A percentile compares a stretch with the other conserved stretches of the same genome.
Conservation (phyloP, 1,140 invertebrate species). For the Leptoteleia sp. region DNA sequence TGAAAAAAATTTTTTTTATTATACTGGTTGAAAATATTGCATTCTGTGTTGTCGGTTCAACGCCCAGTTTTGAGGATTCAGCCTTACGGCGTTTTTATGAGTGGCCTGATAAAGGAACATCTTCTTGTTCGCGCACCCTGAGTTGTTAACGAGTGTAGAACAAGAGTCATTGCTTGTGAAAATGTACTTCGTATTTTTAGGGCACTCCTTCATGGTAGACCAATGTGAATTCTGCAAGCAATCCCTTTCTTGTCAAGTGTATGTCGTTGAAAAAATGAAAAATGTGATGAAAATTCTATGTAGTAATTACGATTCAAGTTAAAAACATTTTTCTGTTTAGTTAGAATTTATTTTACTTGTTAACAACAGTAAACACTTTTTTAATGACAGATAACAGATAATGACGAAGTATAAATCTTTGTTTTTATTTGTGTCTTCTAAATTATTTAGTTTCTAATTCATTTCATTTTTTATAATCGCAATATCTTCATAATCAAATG, state of each 20-base stretch:
- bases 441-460: no score
- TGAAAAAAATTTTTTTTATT: no score
- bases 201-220: constrained; percentile 40
- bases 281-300: no score
- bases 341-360: no score
- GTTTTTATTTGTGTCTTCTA: no score
- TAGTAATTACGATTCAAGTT: no score
- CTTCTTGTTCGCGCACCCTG: constrained; percentile 40
- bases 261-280: constrained; percentile 13
- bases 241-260: constrained; percentile 40
- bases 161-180: constrained; percentile 53
- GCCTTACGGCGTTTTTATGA: constrained; percentile 32
- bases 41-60: constrained; percentile 30
- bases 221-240: neutral
- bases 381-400: no score
- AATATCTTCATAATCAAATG: no score
- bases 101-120: constrained; percentile 58
- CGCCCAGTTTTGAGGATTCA: constrained; percentile 28
- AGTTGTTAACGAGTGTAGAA: constrained; percentile 48
- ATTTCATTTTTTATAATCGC: no score
- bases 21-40: neutral
- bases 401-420: no score
- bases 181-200: constrained; percentile 46
- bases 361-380: no score
- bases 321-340: no score